These are phyloP conservation scores for Grus americana DNA, from an alignment of 2,113 vertebrate genomes.

Conservation along the genomic window DNA sequence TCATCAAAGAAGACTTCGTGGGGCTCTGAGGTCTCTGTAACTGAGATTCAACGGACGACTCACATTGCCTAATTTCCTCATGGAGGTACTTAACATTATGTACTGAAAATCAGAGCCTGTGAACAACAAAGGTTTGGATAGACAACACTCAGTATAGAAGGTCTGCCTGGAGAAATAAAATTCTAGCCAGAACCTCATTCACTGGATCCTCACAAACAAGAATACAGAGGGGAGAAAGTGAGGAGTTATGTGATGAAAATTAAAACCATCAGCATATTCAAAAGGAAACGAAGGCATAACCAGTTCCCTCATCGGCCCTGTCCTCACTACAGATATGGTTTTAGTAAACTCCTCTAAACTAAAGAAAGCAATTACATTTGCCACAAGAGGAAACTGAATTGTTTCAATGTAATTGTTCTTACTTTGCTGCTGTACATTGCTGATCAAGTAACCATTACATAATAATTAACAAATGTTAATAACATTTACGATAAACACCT, in stretches of 20 bases:
- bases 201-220: not conserved
- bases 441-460: not conserved
- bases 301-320: not conserved
- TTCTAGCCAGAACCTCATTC: not conserved
- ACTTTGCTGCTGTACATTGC: not conserved
- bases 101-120: slow-evolving; percentile 8
- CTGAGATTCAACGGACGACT: not conserved
- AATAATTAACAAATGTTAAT: not conserved
- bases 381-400: not conserved
- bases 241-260: not conserved
- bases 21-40: not conserved
- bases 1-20: slow-evolving; percentile 9
- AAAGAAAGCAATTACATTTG: not conserved
- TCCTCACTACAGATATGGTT: not conserved
- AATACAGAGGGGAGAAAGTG: slow-evolving; percentile 39
- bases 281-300: not conserved
- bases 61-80: slow-evolving; percentile 12
- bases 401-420: not conserved
- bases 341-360: not conserved
- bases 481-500: not conserved
- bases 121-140: slow-evolving; percentile 44
- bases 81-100: not conserved
- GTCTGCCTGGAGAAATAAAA: slow-evolving; percentile 25
- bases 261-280: not conserved
- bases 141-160: slow-evolving; percentile 13